Percentiles rank a stretch among this genome's conserved stretches.
Conservation (phyloP, 2,888 invertebrate genomes). For the Ormia ochracea region DNA sequence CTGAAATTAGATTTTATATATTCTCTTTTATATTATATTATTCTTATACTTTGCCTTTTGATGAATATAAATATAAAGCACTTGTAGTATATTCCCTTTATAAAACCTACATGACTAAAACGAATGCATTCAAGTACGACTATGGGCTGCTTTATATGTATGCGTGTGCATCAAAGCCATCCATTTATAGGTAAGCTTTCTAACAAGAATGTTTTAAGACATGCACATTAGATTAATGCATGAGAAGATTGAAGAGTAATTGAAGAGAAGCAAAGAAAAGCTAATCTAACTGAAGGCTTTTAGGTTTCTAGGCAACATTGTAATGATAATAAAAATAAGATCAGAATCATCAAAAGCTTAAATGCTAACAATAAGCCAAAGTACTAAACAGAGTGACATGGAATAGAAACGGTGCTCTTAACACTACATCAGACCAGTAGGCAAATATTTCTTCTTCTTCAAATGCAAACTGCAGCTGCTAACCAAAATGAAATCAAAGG, state of each 20-base stretch:
- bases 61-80: too few relatives aligned
- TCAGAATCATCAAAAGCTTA: neutral
- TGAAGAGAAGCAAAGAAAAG: neutral
- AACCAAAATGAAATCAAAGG: neutral
- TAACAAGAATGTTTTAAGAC: too few relatives aligned
- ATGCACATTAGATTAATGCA: neutral
- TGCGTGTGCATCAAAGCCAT: too few relatives aligned
- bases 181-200: too few relatives aligned
- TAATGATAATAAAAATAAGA: neutral
- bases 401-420: neutral
- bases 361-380: neutral
- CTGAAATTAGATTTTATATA: too few relatives aligned
- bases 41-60: too few relatives aligned
- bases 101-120: too few relatives aligned
- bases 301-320: neutral
- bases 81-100: too few relatives aligned
- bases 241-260: neutral
- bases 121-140: too few relatives aligned
- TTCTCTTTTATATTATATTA: too few relatives aligned
- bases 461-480: neutral
- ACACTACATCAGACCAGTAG: neutral
- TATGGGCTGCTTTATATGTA: too few relatives aligned
- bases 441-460: neutral
- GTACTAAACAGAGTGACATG: neutral
- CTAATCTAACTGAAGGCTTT: neutral